Evolutionary conservation across 2,797 vertebrate species (phyloP).

Genomic region (Gymnothorax reevesii): DNA sequence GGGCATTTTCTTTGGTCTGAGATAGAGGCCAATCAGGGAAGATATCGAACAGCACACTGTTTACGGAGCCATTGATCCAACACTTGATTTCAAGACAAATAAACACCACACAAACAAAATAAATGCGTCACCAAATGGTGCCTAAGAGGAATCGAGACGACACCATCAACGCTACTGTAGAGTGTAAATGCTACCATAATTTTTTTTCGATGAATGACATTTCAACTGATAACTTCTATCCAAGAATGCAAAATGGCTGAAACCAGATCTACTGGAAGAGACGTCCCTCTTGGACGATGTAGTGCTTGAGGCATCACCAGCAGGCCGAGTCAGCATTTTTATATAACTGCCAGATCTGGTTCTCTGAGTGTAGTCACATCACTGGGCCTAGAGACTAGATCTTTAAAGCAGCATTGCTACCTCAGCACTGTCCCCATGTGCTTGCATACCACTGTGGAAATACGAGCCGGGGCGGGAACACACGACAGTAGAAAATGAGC

Average conservation of each 20-base stretch:
- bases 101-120: background rate
- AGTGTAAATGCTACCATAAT: background rate
- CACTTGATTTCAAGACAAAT: background rate
- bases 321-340: background rate
- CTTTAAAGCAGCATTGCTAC: background rate
- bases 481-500: background rate
- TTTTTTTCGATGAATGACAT: conserved; percentile 3
- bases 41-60: background rate
- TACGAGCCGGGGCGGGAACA: background rate
- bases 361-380: background rate
- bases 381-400: background rate
- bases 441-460: background rate
- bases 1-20: background rate
- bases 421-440: background rate
- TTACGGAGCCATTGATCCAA: background rate
- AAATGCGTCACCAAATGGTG: background rate
- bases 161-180: background rate
- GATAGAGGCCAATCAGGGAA: background rate
- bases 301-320: background rate
- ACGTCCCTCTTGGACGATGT: background rate
- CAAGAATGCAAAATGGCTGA: background rate
- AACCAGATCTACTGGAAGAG: background rate
- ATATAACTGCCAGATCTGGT: background rate
- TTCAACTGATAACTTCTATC: background rate
- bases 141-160: background rate